phyloP scores from a whole-genome alignment of 1,140 invertebrate species.

The Odontomachus brunneus region DNA sequence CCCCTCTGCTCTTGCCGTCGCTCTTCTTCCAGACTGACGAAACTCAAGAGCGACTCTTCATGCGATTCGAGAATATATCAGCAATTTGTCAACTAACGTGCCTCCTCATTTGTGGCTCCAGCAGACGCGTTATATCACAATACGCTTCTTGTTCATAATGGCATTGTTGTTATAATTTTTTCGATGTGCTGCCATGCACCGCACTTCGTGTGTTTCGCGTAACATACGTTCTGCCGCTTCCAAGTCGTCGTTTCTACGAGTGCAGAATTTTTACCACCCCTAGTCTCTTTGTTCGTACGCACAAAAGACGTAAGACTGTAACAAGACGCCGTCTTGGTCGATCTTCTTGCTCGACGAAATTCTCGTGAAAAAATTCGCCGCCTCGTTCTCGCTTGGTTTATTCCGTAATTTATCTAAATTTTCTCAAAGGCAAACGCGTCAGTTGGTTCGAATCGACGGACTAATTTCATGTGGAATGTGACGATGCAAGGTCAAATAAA shows the following conservation, averaged over 20 bases:
- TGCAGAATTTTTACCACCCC: neutral
- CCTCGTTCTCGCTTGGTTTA: too few species aligned
- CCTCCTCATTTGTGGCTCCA: neutral
- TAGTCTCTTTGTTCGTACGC: neutral
- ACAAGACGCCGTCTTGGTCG: neutral
- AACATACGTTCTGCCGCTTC: neutral
- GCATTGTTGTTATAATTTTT: neutral
- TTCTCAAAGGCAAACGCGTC: too few species aligned
- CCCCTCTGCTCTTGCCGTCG: too few species aligned
- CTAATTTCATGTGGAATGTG: neutral
- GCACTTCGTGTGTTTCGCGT: neutral
- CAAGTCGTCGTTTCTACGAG: neutral
- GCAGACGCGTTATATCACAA: neutral
- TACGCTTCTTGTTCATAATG: neutral
- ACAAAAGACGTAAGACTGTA: neutral
- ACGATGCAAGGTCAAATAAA: neutral
- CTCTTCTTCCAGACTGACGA: too few species aligned
- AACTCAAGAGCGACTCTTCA: too few species aligned
- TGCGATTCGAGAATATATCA: neutral
- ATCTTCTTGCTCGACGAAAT: too few species aligned
- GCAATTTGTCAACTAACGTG: neutral
- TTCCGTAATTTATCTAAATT: too few species aligned
- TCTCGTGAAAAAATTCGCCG: too few species aligned
- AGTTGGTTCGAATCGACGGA: too few species aligned
- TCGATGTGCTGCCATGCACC: neutral